Evolutionary conservation across 2,113 vertebrate species (phyloP), one percentile per base, ranked within the genome.

Genomic region (Mellivora capensis): DNA sequence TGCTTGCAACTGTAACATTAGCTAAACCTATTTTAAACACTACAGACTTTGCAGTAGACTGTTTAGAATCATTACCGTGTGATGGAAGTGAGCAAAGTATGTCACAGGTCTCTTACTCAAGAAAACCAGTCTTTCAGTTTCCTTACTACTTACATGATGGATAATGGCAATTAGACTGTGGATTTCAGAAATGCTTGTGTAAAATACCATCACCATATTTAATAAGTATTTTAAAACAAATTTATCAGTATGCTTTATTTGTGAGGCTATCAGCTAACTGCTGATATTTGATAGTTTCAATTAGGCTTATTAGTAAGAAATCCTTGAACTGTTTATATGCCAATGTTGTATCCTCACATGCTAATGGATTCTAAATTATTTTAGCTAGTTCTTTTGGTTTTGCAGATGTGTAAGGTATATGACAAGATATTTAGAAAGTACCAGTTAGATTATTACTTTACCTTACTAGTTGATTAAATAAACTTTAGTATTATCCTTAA

Each of bases 401-500:
- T 86, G 82, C 31, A 44, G 3, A 64, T 20, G 3, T 90, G 37
- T 85, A 93, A 76, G 4, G 17, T 69, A 1, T 69, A 69, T 29
- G 87, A 93, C 67, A 4, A 93, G 31, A 96, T 61, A 94, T 77
- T 94, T 69, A 93, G 72, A 62, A 77, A 57, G 1, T 81, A 37
- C 67, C 1, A 84, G 14, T 21, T 93, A 67, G 71, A 90, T 94
- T 95, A 29, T 59, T 93, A 93, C 29, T 23, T 87, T 52, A 37
- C 39, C 4, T 34, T 88, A 47, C 49, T 94, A 90, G 18, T 76
- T 84, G 79, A 42, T 3, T 82, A 57, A 98, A 81, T 47, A 93
- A 2, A 1, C 12, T 97, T 95, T 85, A 91, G 20, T 80, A 80
- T 89, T 96, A 29, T 96, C 59, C 39, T 88, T 81, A 93, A 14